These are phyloP conservation scores for Zeugodacus cucurbitae DNA, from an alignment of 1,140 invertebrate species.

Conservation along the genomic window DNA sequence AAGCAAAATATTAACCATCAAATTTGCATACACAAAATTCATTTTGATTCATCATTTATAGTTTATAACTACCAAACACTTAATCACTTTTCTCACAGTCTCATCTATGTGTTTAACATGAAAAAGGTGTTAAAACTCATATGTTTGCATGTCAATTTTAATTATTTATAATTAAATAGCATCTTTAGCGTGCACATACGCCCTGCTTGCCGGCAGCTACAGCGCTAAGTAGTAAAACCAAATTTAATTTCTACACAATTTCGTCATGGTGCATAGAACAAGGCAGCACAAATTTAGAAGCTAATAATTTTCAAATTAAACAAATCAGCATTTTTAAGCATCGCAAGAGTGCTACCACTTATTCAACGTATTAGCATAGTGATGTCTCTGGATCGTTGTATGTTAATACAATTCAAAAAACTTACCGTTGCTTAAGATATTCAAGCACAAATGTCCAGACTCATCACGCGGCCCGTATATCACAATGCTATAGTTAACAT, in stretches of 20 bases:
- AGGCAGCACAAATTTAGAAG: not conserved
- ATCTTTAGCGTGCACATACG: not conserved
- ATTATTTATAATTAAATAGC: not conserved
- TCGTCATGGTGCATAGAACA: not conserved
- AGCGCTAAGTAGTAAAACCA: not conserved
- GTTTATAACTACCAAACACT: no score
- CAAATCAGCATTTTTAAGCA: not conserved
- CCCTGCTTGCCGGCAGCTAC: not conserved
- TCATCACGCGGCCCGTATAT: not conserved
- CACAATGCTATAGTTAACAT: not conserved
- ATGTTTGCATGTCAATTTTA: not conserved
- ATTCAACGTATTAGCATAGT: not conserved
- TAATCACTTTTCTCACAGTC: not conserved
- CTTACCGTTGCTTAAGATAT: not conserved
- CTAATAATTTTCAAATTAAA: conserved; percentile 31
- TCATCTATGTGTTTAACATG: not conserved
- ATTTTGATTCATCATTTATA: no score
- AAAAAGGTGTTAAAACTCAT: conserved; percentile 17
- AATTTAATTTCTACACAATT: not conserved
- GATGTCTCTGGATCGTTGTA: no score
- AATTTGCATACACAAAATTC: no score
- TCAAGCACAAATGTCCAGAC: not conserved
- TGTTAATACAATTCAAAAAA: not conserved
- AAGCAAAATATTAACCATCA: no score
- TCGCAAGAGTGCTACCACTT: not conserved